Percentiles rank a stretch among this genome's conserved stretches.
These are phyloP conservation scores for Crypturellus tataupa DNA, from an alignment of 2,797 vertebrate species.

Conservation along the genomic window DNA sequence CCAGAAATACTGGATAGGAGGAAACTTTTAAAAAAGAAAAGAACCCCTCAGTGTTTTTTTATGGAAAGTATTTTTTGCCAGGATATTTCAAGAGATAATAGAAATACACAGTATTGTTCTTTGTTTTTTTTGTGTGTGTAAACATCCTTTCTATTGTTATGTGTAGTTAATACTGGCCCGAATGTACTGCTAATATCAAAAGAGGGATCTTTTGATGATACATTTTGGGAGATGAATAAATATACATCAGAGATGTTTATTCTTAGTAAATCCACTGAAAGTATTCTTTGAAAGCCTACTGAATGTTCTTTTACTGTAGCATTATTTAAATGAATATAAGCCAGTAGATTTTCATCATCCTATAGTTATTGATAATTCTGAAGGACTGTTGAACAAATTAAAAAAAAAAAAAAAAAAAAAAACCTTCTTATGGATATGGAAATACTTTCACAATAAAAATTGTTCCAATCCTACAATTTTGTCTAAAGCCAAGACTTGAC, in stretches of 20 bases:
- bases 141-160: not conserved
- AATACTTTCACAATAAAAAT: not conserved
- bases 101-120: not conserved
- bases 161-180: not conserved
- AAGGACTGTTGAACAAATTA: not conserved
- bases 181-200: not conserved
- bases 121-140: not conserved
- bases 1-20: not conserved
- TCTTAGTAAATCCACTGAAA: not conserved
- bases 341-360: not conserved
- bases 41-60: not conserved
- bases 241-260: not conserved
- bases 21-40: not conserved
- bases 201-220: not conserved
- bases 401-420: not conserved
- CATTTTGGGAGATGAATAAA: not conserved
- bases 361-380: not conserved
- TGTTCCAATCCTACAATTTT: not conserved
- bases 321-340: not conserved
- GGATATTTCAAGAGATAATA: not conserved
- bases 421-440: not conserved
- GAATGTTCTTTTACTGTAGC: not conserved
- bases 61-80: not conserved
- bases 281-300: not conserved
- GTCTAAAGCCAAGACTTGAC: not conserved